phyloP scores from a whole-genome alignment of 2,113 vertebrate species.

The Limnothrissa miodon region DNA sequence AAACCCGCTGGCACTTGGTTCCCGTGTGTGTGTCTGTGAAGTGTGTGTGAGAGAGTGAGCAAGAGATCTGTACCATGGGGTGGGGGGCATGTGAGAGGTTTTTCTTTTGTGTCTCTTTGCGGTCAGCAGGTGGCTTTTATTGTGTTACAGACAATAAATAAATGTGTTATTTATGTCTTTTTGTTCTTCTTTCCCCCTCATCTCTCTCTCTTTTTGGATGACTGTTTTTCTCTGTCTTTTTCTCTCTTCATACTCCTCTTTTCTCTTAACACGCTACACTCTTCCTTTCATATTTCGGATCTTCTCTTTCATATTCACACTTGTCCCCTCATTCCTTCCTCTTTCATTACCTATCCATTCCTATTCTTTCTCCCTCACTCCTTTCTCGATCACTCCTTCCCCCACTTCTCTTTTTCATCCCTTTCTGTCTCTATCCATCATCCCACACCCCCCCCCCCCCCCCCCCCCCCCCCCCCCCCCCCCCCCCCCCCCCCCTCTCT shows the following conservation, averaged over 20 bases:
- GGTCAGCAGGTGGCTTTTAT: neutral
- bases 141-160: neutral
- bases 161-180: neutral
- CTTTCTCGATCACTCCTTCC: too few species aligned
- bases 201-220: neutral
- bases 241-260: neutral
- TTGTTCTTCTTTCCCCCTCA: neutral
- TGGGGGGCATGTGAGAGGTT: neutral
- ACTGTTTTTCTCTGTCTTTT: neutral
- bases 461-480: neutral
- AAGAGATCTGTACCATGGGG: neutral
- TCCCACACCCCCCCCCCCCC: neutral
- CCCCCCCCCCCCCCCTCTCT: constrained; percentile 9
- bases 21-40: neutral
- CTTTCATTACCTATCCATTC: neutral
- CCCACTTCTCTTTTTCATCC: neutral
- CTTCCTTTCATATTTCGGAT: too few species aligned
- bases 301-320: neutral
- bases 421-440: neutral
- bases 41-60: neutral
- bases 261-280: too few species aligned
- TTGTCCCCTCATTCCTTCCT: neutral
- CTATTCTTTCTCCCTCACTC: constrained; percentile 4
- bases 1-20: neutral
- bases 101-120: neutral